Evolutionary conservation across 1,140 invertebrate species (phyloP), one percentile per base, ranked within the genome.

Genomic region (Acarapis woodi): DNA sequence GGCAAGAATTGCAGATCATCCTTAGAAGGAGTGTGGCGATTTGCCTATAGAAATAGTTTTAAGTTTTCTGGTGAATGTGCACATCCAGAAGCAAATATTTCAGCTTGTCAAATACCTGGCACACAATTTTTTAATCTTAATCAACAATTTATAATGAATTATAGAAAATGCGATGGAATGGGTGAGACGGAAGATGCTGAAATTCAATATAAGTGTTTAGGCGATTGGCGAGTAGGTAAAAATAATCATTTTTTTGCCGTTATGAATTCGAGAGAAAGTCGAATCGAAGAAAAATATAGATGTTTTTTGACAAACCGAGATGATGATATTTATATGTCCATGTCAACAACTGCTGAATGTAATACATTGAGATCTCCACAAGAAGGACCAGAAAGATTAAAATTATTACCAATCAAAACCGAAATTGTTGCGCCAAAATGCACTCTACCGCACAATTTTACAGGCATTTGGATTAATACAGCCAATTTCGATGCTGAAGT

Each of bases 161-260:
- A 88, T 52, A 72, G 73, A 41, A 68, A 71, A 50, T 96, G 87
- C 55, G 55, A 65, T 32, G 77, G 73, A 32, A 72, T 77, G 61
- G 60, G 64, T 25, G 76, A 70, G 24, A 88, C 82, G 3, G 76
- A 78, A 55, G 72, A 80, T 56, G 76, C 78, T 70, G 74, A 73
- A 44, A 77, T 83, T 4, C 79, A 87, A 54, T 90, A 77, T 51
- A 80, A 72, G 52, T 90, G 82, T 51, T 57, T 90, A 23, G 82
- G 82, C 3, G 77, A 85, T 60, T 88, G 82, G 82, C 85, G 85
- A 57, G 70, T 85, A 15, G 77, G 73, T 8, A 87, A 87, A 52
- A 85, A 88, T 59, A n/a, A n/a, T n/a, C 79, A 87, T 51, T 88
- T 74, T 50, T 87, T 87, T 55, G 80, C 80, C 35, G 79, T 85